Base-by-base conservation (phyloP, 2,888 invertebrate species). In the Loripinus fragilis region DNA sequence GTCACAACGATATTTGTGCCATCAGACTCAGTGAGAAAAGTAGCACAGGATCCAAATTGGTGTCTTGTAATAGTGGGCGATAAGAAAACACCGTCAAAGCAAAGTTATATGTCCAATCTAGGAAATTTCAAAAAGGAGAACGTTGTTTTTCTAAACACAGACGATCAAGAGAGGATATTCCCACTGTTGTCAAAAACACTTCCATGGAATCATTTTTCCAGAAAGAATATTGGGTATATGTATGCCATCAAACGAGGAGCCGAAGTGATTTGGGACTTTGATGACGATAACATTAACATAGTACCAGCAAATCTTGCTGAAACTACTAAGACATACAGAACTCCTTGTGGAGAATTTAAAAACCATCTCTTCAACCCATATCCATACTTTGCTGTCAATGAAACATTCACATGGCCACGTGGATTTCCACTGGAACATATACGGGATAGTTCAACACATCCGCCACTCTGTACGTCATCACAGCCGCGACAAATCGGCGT, bases 161-260 rank as follows among this genome's bases (percentile, higher is more conserved):
- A 55, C 15, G 74, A 74, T 20, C 74, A 74, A 48, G 28, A 45
- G 5, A 35, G 23, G 3, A 35, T 74, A n/a, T 64, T 55, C 33
- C 68, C 74, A 3, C 35, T 67, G 15, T 38, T 78, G 38, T 60
- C 74, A 55, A 35, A 68, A 0, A 10, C 25, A 10, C 60, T 78
- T 25, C 74, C 78, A 10, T 35, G 55, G 28, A 71, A 67, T 23
- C 41, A 65, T 30, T 71, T 71, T 42, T 60, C 67, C 1, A 41
- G 78, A 30, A 78, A 78, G 25, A 78, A 78, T 67, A 74, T 78
- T 10, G 78, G 78, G 71, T 78, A 74, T 42, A 70, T 78, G 48
- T 78, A 71, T 17, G 78, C 78, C 1, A 78, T 78, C n/a, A 69
- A 73, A 20, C 74, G 67, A 38, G 52, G 65, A 1, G 78, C 74